Evolutionary conservation across 2,888 invertebrate species (phyloP), one percentile per base, ranked within the genome.

Genomic region (Agrotis puta): DNA sequence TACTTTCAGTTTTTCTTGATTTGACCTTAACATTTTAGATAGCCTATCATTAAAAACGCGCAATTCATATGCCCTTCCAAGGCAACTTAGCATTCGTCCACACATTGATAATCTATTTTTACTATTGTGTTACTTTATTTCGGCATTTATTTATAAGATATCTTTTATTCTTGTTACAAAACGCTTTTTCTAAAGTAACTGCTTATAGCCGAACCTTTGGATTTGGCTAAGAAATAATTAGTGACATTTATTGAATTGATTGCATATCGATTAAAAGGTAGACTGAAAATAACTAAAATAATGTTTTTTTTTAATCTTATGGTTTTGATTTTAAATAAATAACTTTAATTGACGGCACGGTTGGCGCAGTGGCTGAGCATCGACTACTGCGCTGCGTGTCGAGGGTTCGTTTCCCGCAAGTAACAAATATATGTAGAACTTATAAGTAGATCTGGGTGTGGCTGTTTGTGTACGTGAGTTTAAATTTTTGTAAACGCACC

Each of bases 101-200:
- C 18, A 56, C 11, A 22, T 27, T 43, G 24, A 0, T 16, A 9
- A 20, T 39, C 9, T 13, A 45, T 61, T 62, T 50, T 5, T 27
- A 13, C 4, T 33, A 14, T 70, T 7, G 14, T 45, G 16, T 22
- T 33, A 0, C n/a, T 9, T 43, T 57, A 51, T 50, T 48, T 50
- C 27, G 9, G n/a, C 43, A 59, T 58, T 70, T 70, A 71, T 71
- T 51, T 14, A 47, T 43, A 43, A 43, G 39, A 39, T 11, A 39
- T 33, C 4, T 22, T 22, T 33, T 20, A 20, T 22, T 20, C 20
- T 33, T 54, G 14, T 58, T n/a, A 53, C 1, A 33, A 22, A 39
- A 6, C 13, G 2, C 13, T 59, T 43, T 59, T 61, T 33, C 13
- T 7, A 39, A 39, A 33, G 33, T 33, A 33, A 33, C 33, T 33